Percentiles rank a stretch among this genome's conserved stretches.
phyloP scores from a whole-genome alignment of 2,113 vertebrate genomes.

The Siniperca knerii region DNA sequence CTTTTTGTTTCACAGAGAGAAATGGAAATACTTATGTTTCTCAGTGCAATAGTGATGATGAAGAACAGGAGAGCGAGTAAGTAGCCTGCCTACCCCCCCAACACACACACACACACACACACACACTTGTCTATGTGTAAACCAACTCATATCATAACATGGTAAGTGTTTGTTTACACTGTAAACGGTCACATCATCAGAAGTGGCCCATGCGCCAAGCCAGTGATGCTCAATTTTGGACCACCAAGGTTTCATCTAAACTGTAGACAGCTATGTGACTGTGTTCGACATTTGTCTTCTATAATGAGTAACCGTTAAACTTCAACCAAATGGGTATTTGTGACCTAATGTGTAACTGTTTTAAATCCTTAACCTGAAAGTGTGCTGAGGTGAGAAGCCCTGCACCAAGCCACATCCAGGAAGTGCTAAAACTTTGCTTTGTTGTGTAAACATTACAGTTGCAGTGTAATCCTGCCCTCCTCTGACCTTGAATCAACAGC shows the following conservation, averaged over 20 bases:
- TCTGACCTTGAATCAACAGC: constrained; percentile 60
- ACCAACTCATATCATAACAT: constrained; percentile 11
- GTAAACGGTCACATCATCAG: constrained; percentile 19
- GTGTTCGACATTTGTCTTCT: background rate
- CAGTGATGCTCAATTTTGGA: background rate
- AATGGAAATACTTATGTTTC: constrained; percentile 97
- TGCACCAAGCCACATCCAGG: constrained; percentile 1
- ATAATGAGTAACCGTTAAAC: background rate
- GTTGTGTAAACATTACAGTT: constrained; percentile 64
- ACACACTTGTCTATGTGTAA: constrained; percentile 45
- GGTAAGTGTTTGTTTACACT: constrained; percentile 44
- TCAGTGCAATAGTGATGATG: constrained; percentile 98
- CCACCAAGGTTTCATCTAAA: background rate
- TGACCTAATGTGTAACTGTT: constrained; percentile 29
- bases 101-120: constrained; percentile 23
- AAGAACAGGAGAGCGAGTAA: constrained; percentile 97
- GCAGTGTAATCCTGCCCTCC: background rate
- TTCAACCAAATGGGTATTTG: constrained; percentile 5
- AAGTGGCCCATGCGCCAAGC: background rate
- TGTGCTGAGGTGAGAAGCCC: background rate
- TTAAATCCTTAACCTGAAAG: background rate
- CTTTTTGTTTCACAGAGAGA: constrained; percentile 87
- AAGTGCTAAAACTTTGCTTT: constrained; percentile 37
- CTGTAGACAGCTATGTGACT: background rate
- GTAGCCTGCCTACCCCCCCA: constrained; percentile 53